Base-by-base conservation (phyloP, 2,797 vertebrate genomes). In the Lateolabrax maculatus region DNA sequence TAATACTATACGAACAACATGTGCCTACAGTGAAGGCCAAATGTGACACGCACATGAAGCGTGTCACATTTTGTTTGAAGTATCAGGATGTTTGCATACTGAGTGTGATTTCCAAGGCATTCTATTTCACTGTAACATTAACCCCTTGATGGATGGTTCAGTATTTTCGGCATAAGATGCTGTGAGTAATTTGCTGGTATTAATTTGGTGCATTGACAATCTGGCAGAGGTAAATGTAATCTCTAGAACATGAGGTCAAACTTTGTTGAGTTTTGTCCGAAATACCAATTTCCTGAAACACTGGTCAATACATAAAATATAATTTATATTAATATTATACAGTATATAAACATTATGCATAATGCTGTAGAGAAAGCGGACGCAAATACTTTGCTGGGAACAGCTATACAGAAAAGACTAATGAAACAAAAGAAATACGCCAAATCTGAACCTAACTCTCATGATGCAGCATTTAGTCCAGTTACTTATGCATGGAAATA, bases 11-110 rank as follows among this genome's bases (percentile, higher is more conserved):
- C 3, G 16, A 44, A 16, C 18, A 58, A 37, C 41, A 39, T 56
- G 11, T 34, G 53, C n/a, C 29, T 67, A 21, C 15, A 62, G 27
- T 67, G 6, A 69, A 76, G 9, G 19, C 44, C 46, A 55, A 37
- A 58, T 70, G 46, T 1, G n/a, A n/a, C n/a, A n/a, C n/a, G n/a
- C n/a, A n/a, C n/a, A n/a, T n/a, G n/a, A n/a, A n/a, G n/a, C n/a
- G 0, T 36, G 34, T 71, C 43, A 73, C 18, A 0, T 39, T 65
- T 53, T 61, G 9, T n/a, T 68, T 75, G n/a, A 66, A 4, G 2
- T 41, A 29, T 70, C 16, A 8, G 12, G 36, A 19, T 62, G 60
- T 66, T 39, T 66, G 19, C 36, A 34, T 55, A 29, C 6, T 37
- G 36, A 48, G 16, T 55, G 37, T 11, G 16, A 55, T 48, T 63